Conservation (phyloP, 2,797 vertebrate species). For the Phrynocephalus forsythii region DNA sequence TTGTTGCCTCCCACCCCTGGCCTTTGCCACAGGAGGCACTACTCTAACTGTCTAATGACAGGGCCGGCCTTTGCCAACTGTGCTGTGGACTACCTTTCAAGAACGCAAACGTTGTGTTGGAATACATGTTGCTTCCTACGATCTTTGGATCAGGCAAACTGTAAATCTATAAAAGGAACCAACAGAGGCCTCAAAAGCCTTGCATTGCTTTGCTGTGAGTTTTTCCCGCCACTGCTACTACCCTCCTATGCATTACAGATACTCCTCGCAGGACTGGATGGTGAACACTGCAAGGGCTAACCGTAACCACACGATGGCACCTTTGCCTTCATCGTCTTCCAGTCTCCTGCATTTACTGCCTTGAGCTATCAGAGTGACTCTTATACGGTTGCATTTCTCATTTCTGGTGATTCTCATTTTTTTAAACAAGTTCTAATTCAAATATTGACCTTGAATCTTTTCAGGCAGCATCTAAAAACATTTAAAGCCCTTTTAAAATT, state of each 20-base stretch:
- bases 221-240: background rate
- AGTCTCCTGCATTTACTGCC: no score
- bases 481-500: no score
- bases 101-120: background rate
- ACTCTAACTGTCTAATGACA: background rate
- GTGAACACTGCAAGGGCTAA: background rate
- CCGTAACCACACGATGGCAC: slow-evolving; percentile 1
- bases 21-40: background rate
- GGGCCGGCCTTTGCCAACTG: background rate
- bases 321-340: background rate
- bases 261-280: background rate
- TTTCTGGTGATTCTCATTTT: no score
- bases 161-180: background rate
- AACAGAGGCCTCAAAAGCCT: background rate
- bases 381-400: no score
- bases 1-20: background rate
- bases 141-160: background rate
- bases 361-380: no score
- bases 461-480: no score
- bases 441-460: no score
- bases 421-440: no score
- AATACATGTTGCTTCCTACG: no score
- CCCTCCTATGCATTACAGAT: background rate
- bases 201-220: background rate
- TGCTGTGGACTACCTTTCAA: background rate